Percentiles rank a stretch among this genome's conserved stretches.
These are phyloP conservation scores for Athalia cordata DNA, from an alignment of 2,888 invertebrate species.

Conservation along the genomic window DNA sequence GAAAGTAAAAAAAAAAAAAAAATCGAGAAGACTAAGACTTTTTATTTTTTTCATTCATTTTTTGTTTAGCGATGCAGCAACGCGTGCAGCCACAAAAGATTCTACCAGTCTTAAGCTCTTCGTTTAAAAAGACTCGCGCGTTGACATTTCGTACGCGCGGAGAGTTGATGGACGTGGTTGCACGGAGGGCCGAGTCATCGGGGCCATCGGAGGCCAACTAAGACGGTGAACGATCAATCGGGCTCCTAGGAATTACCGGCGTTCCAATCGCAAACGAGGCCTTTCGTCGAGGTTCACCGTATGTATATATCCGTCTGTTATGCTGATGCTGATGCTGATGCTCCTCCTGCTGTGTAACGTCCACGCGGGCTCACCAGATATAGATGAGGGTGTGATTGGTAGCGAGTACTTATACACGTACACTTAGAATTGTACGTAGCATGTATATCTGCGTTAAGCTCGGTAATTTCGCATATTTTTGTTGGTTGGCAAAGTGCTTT, in stretches of 20 bases:
- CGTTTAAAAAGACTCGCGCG: constrained; percentile 8
- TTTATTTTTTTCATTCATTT: too few species aligned
- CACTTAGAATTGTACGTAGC: constrained; percentile 31
- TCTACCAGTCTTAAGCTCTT: background rate
- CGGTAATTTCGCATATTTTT: constrained; percentile 37
- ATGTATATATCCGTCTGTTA: background rate
- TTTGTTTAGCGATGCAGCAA: background rate
- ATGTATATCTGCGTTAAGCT: background rate
- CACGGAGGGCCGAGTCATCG: constrained; percentile 34
- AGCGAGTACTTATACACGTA: constrained; percentile 47
- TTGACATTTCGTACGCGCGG: constrained; percentile 39
- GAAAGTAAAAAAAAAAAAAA: background rate
- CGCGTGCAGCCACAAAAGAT: background rate
- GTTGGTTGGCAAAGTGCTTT: constrained; percentile 41
- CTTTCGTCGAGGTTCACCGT: constrained; percentile 17
- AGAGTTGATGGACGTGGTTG: constrained; percentile 32
- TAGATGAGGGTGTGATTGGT: too few species aligned
- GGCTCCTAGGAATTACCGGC: constrained; percentile 29
- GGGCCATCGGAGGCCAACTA: constrained; percentile 38
- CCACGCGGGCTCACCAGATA: constrained; percentile 45
- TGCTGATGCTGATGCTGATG: background rate
- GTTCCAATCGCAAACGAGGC: constrained; percentile 31
- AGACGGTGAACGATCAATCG: constrained; percentile 39
- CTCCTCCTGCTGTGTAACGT: background rate
- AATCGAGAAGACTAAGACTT: background rate